Percentiles rank a stretch among this genome's conserved stretches.
phyloP scores from a whole-genome alignment of 2,888 invertebrate genomes.

The Phyllotreta cruciferae region DNA sequence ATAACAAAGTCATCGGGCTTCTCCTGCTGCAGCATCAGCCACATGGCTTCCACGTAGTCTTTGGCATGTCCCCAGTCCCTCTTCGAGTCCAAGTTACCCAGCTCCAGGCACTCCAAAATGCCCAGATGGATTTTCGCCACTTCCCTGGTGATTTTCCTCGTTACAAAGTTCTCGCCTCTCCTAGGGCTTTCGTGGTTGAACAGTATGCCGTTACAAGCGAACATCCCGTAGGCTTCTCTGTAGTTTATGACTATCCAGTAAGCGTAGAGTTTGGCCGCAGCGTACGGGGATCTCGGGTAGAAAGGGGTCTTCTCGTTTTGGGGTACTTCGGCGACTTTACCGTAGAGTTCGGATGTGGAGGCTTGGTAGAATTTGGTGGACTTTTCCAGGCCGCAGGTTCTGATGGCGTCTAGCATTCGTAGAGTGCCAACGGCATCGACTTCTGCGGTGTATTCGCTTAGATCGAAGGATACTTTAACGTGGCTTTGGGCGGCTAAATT shows the following conservation, averaged over 20 bases:
- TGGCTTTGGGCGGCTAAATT: slow-evolving; percentile 99
- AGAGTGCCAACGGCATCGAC: slow-evolving; percentile 96
- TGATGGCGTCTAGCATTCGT: slow-evolving; percentile 88
- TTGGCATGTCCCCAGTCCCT: slow-evolving; percentile 98
- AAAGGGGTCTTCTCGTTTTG: slow-evolving; percentile 96
- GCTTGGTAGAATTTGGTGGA: slow-evolving; percentile 92
- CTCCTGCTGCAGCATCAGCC: slow-evolving; percentile 96
- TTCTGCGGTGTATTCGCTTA: slow-evolving; percentile 99
- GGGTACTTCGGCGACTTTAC: slow-evolving; percentile 90
- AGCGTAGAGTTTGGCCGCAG: slow-evolving; percentile 94
- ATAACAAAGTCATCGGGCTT: slow-evolving; percentile 95
- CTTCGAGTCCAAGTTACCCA: slow-evolving; percentile 94
- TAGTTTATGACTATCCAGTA: slow-evolving; percentile 97
- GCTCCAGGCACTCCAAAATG: slow-evolving; percentile 81
- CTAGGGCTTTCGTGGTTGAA: slow-evolving; percentile 97
- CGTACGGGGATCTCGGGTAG: slow-evolving; percentile 95
- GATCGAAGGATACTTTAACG: slow-evolving; percentile 98
- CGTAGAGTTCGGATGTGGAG: slow-evolving; percentile 94
- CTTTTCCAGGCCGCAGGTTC: slow-evolving; percentile 84
- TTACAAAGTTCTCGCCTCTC: slow-evolving; percentile 97
- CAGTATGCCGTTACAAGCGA: slow-evolving; percentile 93
- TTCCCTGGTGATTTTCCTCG: slow-evolving; percentile 95
- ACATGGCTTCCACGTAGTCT: slow-evolving; percentile 99
- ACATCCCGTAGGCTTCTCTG: slow-evolving; percentile 93
- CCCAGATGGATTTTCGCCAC: slow-evolving; percentile 96